Evolutionary conservation across 2,888 invertebrate genomes (phyloP), one percentile per base, ranked within the genome.

Genomic region (Pemphredon lugubris): DNA sequence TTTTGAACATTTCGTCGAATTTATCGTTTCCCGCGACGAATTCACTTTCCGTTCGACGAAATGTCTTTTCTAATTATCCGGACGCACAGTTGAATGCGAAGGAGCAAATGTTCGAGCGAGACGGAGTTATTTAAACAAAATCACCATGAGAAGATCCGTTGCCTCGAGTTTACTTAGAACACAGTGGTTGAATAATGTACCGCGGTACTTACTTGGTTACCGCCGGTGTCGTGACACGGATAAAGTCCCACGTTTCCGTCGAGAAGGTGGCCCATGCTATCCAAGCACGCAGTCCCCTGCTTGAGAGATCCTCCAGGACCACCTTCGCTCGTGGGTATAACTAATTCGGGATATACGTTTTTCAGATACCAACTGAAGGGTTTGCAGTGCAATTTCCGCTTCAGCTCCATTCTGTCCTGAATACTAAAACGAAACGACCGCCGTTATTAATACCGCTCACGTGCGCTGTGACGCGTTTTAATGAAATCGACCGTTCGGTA

Each of bases 321-420:
- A 0, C 92, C 92, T 26, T 91, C 91, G 21, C 91, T 91, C 60
- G 91, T 90, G 0, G 96, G 96, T 66, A 95, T 94, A 86, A 93
- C 93, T 84, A 97, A 91, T 89, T 97, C 97, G 1, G 98, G 98
- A 90, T 98, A 98, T 57, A 98, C 96, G 86, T 97, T 94, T 81
- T 96, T 94, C 86, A 98, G 90, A 90, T 96, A 98, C 98, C 98
- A 98, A 83, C 95, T 95, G 91, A 98, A 98, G 0, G 98, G 95
- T 90, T 98, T 97, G 91, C 98, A 98, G 67, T 96, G 93, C 9
- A 98, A 92, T 83, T 93, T 93, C 77, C 95, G 92, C 65, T 96
- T 94, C 63, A 98, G 91, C 26, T 93, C 93, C 77, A 96, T 87
- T 42, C 98, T 94, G 86, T 97, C 96, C 57, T 95, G 94, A 88